These are phyloP conservation scores for Xenopus borealis DNA, from an alignment of 2,113 vertebrate species.

Conservation along the genomic window DNA sequence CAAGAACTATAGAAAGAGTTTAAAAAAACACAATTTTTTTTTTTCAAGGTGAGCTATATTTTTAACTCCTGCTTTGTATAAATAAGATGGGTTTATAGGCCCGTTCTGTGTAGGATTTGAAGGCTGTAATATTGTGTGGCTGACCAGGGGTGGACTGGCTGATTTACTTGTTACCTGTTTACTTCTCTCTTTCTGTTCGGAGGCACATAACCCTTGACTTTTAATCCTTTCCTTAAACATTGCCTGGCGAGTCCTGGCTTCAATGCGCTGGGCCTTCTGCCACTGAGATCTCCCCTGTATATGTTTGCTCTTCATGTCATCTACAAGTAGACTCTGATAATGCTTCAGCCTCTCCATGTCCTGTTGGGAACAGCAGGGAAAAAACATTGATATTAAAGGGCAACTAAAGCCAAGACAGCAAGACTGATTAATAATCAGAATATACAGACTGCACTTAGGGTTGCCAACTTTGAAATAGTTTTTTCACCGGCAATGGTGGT, in stretches of 20 bases:
- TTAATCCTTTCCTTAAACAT: slow-evolving; percentile 60
- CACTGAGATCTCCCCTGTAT: slow-evolving; percentile 53
- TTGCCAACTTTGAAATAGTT: too few species aligned
- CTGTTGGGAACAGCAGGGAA: slow-evolving; percentile 42
- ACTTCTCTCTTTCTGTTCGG: slow-evolving; percentile 58
- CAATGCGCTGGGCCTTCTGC: slow-evolving; percentile 55
- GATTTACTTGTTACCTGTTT: slow-evolving; percentile 53
- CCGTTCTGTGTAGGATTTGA: too few species aligned
- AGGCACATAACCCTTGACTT: slow-evolving; percentile 39
- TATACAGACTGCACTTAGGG: too few species aligned
- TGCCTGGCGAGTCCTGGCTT: slow-evolving; percentile 52
- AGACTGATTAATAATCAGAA: too few species aligned
- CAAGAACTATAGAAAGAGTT: slow-evolving; percentile 41
- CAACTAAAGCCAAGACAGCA: too few species aligned
- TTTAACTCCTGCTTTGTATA: too few species aligned
- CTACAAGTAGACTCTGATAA: slow-evolving; percentile 59
- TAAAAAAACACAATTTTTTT: neutral
- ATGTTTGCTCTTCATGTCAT: slow-evolving; percentile 58
- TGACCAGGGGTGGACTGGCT: too few species aligned
- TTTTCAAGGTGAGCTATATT: too few species aligned
- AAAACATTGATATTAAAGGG: too few species aligned
- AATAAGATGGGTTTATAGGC: too few species aligned
- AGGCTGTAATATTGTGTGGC: too few species aligned
- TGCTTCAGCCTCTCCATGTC: slow-evolving; percentile 61
- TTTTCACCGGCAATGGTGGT: too few species aligned